Base-by-base conservation (phyloP, 2,888 invertebrate genomes). In the Diarsia brunnea region DNA sequence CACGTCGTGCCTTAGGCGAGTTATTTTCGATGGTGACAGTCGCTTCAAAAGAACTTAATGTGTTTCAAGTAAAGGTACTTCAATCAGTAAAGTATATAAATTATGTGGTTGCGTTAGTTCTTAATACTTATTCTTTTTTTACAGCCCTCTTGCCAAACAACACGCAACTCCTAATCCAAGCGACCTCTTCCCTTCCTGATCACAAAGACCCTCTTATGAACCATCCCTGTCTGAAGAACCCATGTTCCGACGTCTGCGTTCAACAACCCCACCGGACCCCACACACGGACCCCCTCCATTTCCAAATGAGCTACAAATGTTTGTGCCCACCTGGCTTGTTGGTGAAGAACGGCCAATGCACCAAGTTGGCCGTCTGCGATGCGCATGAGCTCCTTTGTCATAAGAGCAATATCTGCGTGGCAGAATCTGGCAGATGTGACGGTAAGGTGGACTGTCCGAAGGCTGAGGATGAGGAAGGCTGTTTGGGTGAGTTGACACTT, bases 181-280 rank as follows among this genome's bases (percentile, higher is more conserved):
- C 93, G 0, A 94, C 94, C 0, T 73, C 84, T 10, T 78, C 87
- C 3, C 82, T 82, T 1, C 91, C 90, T 0, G 89, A 89, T 11
- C 55, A 83, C 0, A 85, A 82, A 67, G 87, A 90, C 70, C 89
- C 92, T 0, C 79, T 93, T 2, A 71, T 87, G 8, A 89, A 84
- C 63, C 98, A 98, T 92, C 96, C 97, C 0, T 98, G 98, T 88
- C 95, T 95, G 49, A 97, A 97, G 79, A 97, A 97, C 58, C 97
- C 97, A 1, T 98, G 98, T 89, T 97, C 98, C 4, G 98, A 98
- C 90, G 93, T 98, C 16, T 98, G 98, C 89, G 97, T 98, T 4
- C 97, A 97, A 75, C 90, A 83, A 7, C 72, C 92, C 60, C 91
- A 91, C 61, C 67, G 65, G 8, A 78, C 73, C 21, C 85, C 85